Evolutionary conservation across 1,140 invertebrate genomes (phyloP).

Genomic region (Triops longicaudatus): DNA sequence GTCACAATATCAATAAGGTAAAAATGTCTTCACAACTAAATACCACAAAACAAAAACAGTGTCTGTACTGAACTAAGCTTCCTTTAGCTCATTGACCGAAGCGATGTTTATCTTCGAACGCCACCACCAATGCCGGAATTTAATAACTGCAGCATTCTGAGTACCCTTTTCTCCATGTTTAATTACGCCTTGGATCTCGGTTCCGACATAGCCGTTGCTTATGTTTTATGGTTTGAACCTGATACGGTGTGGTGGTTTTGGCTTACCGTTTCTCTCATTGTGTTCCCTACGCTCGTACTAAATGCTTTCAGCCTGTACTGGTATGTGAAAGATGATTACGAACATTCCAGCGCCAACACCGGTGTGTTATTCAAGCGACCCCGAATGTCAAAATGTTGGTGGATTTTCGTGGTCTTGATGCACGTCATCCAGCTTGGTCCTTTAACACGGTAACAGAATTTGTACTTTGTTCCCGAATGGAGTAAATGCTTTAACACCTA

Average conservation of each 20-base stretch:
- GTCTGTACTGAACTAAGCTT: neutral
- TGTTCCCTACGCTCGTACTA: conserved; percentile 31
- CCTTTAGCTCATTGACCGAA: conserved; percentile 26
- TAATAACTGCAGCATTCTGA: conserved; percentile 28
- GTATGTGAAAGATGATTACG: conserved; percentile 30
- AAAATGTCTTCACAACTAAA: neutral
- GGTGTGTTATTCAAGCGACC: conserved; percentile 22
- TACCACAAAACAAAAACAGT: neutral
- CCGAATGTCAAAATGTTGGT: conserved; percentile 29
- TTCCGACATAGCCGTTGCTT: conserved; percentile 30
- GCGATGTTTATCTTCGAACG: conserved; percentile 27
- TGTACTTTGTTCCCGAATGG: too few species aligned
- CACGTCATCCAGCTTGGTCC: conserved; percentile 34
- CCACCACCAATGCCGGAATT: conserved; percentile 29
- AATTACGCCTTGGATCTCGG: conserved; percentile 30
- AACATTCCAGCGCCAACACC: conserved; percentile 18
- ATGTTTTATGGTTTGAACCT: conserved; percentile 31
- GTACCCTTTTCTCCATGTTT: conserved; percentile 30
- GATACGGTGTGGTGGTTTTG: conserved; percentile 29
- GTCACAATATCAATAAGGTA: conserved; percentile 26
- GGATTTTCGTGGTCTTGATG: conserved; percentile 31
- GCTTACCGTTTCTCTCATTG: conserved; percentile 31
- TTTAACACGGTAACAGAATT: conserved; percentile 31
- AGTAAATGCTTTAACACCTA: too few species aligned
- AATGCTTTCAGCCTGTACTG: conserved; percentile 34